phyloP scores from a whole-genome alignment of 1,140 invertebrate species.

The Lordiphosa mommai region DNA sequence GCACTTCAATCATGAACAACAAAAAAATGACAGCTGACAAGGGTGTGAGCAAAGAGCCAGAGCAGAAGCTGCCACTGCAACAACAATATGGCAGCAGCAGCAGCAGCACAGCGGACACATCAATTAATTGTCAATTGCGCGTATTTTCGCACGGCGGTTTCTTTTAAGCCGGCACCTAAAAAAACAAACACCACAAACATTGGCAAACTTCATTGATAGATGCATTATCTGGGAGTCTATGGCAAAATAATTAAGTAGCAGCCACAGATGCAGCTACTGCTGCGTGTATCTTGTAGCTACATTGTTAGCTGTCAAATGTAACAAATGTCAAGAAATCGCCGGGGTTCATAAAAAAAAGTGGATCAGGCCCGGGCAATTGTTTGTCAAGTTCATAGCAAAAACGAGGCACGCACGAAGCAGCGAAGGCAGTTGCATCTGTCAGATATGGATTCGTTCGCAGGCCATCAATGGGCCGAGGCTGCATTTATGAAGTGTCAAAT shows the following conservation, averaged over 20 bases:
- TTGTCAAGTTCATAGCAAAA: conserved; percentile 71
- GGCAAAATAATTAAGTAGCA: conserved; percentile 73
- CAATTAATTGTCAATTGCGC: conserved; percentile 78
- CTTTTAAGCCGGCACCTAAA: conserved; percentile 45
- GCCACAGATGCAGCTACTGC: conserved; percentile 12
- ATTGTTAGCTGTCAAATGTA: conserved; percentile 77
- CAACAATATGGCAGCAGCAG: conserved; percentile 18
- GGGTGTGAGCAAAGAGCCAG: conserved; percentile 66
- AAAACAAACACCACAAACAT: conserved; percentile 18
- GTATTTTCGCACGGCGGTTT: conserved; percentile 76
- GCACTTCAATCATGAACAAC: conserved; percentile 52
- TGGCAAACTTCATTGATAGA: conserved; percentile 59
- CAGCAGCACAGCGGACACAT: conserved; percentile 63
- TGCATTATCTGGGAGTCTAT: conserved; percentile 29
- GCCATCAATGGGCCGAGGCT: conserved; percentile 25
- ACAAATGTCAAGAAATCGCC: conserved; percentile 66
- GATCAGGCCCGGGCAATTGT: conserved; percentile 58
- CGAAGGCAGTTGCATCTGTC: conserved; percentile 55
- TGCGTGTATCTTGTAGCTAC: conserved; percentile 60
- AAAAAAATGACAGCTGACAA: conserved; percentile 73
- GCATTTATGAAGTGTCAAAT: conserved; percentile 77
- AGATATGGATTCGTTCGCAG: conserved; percentile 21
- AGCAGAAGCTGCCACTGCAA: conserved; percentile 23
- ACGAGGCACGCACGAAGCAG: conserved; percentile 35
- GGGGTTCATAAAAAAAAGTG: conserved; percentile 48